Evolutionary conservation across 1,140 invertebrate genomes (phyloP).

Genomic region (Augochlora pura): DNA sequence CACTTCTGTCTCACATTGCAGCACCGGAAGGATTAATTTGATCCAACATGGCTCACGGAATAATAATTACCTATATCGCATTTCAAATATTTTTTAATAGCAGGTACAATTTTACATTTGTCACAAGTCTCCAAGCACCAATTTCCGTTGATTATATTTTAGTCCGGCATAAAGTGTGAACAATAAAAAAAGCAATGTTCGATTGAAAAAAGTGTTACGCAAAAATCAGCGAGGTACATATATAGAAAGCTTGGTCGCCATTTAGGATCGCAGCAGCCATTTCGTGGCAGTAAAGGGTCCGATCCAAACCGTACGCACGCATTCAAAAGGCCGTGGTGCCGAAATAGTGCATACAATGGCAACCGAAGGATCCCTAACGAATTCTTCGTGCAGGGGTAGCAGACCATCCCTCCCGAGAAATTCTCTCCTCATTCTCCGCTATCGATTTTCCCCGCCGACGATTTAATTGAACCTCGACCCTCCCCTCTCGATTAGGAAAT

Average conservation of each 20-base stretch:
- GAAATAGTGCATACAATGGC: conserved; percentile 2
- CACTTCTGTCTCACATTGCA: too few species aligned
- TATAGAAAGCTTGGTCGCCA: background rate
- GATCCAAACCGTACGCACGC: background rate
- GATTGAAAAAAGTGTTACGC: too few species aligned
- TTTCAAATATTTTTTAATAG: too few species aligned
- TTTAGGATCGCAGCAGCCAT: conserved; percentile 56
- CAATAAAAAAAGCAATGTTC: too few species aligned
- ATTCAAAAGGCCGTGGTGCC: background rate
- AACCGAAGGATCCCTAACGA: conserved; percentile 46
- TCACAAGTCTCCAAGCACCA: too few species aligned
- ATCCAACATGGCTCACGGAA: too few species aligned
- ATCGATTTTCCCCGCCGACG: conserved; percentile 36
- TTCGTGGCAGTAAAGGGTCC: conserved; percentile 23
- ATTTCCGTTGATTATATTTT: too few species aligned
- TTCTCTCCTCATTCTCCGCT: conserved; percentile 50
- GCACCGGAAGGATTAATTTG: too few species aligned
- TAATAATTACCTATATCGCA: too few species aligned
- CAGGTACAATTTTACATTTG: too few species aligned
- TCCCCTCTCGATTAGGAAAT: conserved; percentile 43
- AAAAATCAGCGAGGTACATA: too few species aligned
- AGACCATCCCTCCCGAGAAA: conserved; percentile 40
- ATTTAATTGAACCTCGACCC: conserved; percentile 33
- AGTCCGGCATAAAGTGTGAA: too few species aligned
- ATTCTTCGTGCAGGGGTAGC: conserved; percentile 45